These are phyloP conservation scores for Ferdinandea cuprea DNA, from an alignment of 2,888 invertebrate species.

Conservation along the genomic window DNA sequence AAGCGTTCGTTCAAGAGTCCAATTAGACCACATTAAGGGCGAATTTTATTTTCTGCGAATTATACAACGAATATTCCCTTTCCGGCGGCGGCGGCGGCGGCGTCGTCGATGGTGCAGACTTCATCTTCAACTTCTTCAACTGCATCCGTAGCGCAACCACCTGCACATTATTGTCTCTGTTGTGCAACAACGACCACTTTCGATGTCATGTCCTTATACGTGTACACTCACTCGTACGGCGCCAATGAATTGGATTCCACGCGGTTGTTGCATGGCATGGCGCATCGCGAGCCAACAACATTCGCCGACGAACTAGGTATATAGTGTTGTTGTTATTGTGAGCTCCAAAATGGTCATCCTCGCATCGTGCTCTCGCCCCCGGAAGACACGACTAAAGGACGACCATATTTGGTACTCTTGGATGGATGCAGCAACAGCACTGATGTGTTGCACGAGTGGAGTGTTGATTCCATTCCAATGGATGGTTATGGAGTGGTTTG, in stretches of 20 bases:
- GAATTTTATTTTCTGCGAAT: conserved; percentile 58
- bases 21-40: conserved; percentile 62
- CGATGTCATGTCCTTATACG: conserved; percentile 59
- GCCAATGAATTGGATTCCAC: conserved; percentile 62
- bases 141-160: conserved; percentile 24
- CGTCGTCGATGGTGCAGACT: neutral
- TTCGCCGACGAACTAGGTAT: conserved; percentile 23
- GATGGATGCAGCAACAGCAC: too few species aligned
- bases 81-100: too few species aligned
- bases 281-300: conserved; percentile 17
- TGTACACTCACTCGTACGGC: conserved; percentile 47
- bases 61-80: conserved; percentile 19
- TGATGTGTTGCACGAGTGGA: conserved; percentile 5
- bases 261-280: conserved; percentile 41
- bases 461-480: conserved; percentile 45
- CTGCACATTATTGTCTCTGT: conserved; percentile 29
- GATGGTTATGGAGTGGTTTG: conserved; percentile 35
- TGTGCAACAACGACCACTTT: conserved; percentile 53
- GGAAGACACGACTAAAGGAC: conserved; percentile 6
- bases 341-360: conserved; percentile 55
- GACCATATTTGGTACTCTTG: conserved; percentile 47
- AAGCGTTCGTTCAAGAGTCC: conserved; percentile 50
- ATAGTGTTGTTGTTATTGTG: conserved; percentile 9
- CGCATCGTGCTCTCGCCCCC: neutral
- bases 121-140: neutral